Evolutionary conservation across 2,888 invertebrate genomes (phyloP).

Genomic region (Chrysolina haemoptera): DNA sequence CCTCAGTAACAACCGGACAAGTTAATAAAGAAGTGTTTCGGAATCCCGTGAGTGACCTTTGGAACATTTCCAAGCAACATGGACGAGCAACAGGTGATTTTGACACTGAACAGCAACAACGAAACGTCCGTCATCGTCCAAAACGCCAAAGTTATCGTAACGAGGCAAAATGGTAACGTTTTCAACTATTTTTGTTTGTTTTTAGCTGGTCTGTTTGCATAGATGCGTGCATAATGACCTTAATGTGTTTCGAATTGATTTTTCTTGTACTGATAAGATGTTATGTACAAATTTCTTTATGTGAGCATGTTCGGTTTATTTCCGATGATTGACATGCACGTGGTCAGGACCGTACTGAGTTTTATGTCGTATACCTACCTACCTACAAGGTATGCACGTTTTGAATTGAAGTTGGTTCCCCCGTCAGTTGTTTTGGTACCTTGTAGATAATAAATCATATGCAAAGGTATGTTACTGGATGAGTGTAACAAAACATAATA

Average conservation of each 20-base stretch:
- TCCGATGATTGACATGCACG: slow-evolving; percentile 17
- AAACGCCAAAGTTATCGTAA: slow-evolving; percentile 56
- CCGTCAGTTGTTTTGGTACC: too few species aligned
- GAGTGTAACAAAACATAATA: too few species aligned
- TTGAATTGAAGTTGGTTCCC: too few species aligned
- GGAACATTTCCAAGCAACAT: slow-evolving; percentile 58
- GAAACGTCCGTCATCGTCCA: slow-evolving; percentile 65
- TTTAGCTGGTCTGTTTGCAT: slow-evolving; percentile 1
- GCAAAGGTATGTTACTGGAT: too few species aligned
- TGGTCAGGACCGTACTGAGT: slow-evolving; percentile 27
- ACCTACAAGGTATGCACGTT: too few species aligned
- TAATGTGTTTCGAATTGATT: slow-evolving; percentile 33
- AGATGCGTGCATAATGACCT: slow-evolving; percentile 10
- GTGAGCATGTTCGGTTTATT: slow-evolving; percentile 19
- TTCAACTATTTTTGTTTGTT: slow-evolving; percentile 37
- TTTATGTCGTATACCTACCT: neutral
- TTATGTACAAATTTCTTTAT: slow-evolving; percentile 27
- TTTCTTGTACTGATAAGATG: slow-evolving; percentile 42
- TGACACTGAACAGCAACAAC: slow-evolving; percentile 59
- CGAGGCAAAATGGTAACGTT: slow-evolving; percentile 53
- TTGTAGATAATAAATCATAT: too few species aligned
- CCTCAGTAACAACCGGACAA: slow-evolving; percentile 46
- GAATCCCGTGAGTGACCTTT: slow-evolving; percentile 59
- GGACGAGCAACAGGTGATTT: slow-evolving; percentile 65
- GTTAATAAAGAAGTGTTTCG: slow-evolving; percentile 52